Evolutionary conservation across 2,888 invertebrate genomes (phyloP).

Genomic region (Notodonta dromedarius): DNA sequence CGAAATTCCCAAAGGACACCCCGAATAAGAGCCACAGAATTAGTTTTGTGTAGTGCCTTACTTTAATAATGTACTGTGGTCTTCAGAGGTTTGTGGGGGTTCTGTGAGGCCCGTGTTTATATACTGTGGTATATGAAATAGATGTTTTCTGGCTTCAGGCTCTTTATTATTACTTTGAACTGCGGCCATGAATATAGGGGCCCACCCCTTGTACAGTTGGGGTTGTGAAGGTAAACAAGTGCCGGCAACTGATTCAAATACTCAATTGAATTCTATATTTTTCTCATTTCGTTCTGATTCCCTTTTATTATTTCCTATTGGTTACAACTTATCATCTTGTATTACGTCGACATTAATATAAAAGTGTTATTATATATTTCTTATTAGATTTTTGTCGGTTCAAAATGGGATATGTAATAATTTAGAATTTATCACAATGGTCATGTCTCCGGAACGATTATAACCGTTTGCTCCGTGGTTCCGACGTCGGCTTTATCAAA

Average conservation of each 20-base stretch:
- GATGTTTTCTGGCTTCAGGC: conserved; percentile 83
- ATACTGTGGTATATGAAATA: conserved; percentile 76
- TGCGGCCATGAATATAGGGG: conserved; percentile 66
- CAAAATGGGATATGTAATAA: conserved; percentile 24
- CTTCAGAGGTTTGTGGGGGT: conserved; percentile 75
- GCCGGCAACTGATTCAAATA: conserved; percentile 71
- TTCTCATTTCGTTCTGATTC: conserved; percentile 56
- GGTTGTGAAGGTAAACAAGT: conserved; percentile 77
- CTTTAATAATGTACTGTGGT: conserved; percentile 78
- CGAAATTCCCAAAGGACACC: conserved; percentile 62
- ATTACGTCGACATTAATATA: conserved; percentile 5
- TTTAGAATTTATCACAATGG: conserved; percentile 44
- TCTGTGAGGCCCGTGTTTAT: conserved; percentile 67
- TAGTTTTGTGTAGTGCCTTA: conserved; percentile 76
- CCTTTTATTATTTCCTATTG: conserved; percentile 45
- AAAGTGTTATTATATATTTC: conserved; percentile 13
- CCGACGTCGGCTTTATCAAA: conserved; percentile 64
- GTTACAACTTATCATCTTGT: conserved; percentile 21
- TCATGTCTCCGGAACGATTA: conserved; percentile 58
- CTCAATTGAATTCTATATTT: conserved; percentile 67
- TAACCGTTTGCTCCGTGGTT: conserved; percentile 52
- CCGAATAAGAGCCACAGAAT: conserved; percentile 71
- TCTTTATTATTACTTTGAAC: conserved; percentile 82
- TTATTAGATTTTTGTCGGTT: conserved; percentile 25
- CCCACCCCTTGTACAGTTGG: conserved; percentile 53